Evolutionary conservation across 2,113 vertebrate species (phyloP), one percentile per base, ranked within the genome.

Genomic region (Labeo rohita): DNA sequence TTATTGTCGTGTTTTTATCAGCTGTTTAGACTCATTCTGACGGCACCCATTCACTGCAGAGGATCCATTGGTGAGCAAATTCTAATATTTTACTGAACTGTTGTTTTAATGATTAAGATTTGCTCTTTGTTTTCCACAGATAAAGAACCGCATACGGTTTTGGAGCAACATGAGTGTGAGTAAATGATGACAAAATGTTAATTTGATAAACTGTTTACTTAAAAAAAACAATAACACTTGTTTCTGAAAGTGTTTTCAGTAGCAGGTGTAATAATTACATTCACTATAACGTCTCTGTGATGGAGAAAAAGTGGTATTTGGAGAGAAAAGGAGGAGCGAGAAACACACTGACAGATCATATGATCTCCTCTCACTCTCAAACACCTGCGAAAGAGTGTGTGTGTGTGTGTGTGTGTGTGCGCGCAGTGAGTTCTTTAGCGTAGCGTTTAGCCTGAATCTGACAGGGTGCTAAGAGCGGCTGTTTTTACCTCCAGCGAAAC

Each of bases 381-480:
- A 74, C 56, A 61, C 39, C 52, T 84, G 70, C 6, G 39, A 59
- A 70, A 16, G 54, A 16, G 82, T n/a, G 65, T 73, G 80, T 70
- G 80, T 72, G 65, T 45, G 68, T 50, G 61, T 7, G 56, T 47
- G 75, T 63, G 28, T 79, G 28, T 59, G 28, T 39, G 23, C 39
- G 2, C 28, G 2, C 34, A 0, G 15, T 7, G 56, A 45, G 39
- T 18, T 47, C 36, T 39, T 56, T 83, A 50, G 47, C 39, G 10
- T 84, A 76, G 78, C 18, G 34, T 76, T 84, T 74, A 84, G 45
- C 78, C 84, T 65, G 63, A 28, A 63, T 84, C 61, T 84, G 84
- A 90, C 89, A 90, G 77, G 75, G 84, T 72, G 86, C 76, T 88
- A 89, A 88, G 89, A 88, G 86, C 76, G 16, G 75, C 70, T 85